Base-by-base conservation (phyloP, 2,888 invertebrate genomes). In the Rhingia campestris region DNA sequence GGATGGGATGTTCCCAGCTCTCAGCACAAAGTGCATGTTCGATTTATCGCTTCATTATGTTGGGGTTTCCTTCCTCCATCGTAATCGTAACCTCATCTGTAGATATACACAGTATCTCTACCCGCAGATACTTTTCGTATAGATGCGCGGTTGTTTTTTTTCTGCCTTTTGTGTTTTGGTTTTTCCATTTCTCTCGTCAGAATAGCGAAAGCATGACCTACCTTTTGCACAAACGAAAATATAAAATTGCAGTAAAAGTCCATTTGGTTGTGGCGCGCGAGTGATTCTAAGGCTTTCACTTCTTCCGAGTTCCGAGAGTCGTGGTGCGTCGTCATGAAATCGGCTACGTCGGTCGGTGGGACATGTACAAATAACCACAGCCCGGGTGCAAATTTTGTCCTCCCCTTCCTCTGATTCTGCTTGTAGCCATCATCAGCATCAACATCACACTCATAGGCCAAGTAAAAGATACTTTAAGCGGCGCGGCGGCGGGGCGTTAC, bases 151-250 rank as follows among this genome's bases (percentile, higher is more conserved):
- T 32, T 64, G 22, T 22, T 22, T 22, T 22, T n/a, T 22, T 22
- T 1, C 22, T 58, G 0, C 33, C 41, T 47, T 43, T 72, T 67
- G 33, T 69, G 58, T 49, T n/a, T 30, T 56, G 10, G 37, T 63
- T 76, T 77, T 51, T 77, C 56, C 67, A 67, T 76, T 72, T 82
- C 64, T 81, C 75, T 75, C 63, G 67, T 73, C 72, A 77, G 73
- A 81, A 76, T 73, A 87, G 87, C 87, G 87, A 86, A 87, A 87
- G 87, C 87, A 87, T 88, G 88, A 88, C 88, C 88, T 88, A 88
- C 88, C 88, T 88, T 88, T 86, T 35, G 12, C 66, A 66, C 74
- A 77, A 85, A 81, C 81, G 67, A 85, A 84, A 81, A 84, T 80
- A 84, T 84, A 77, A 81, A 70, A 85, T 85, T 86, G 85, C 85